Conservation (phyloP, 2,888 invertebrate species). For the Folsomia candida region DNA sequence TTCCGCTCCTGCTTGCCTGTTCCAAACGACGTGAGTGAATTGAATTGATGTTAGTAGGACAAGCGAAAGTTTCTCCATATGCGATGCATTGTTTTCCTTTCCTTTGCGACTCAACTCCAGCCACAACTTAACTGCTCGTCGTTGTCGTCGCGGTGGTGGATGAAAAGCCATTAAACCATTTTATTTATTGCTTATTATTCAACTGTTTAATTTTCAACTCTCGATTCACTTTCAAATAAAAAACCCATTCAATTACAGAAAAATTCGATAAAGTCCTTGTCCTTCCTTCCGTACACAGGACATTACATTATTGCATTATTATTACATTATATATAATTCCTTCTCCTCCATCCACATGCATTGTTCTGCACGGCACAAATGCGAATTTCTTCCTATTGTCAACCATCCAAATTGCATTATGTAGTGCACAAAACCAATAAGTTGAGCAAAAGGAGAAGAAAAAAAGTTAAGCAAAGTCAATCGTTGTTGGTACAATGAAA, state of each 20-base stretch:
- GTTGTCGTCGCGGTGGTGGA: neutral
- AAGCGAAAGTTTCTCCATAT: conserved; percentile 17
- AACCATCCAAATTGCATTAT: too few relatives aligned
- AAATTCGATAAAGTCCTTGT: neutral
- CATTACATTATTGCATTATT: too few relatives aligned
- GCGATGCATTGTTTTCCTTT: conserved; percentile 5
- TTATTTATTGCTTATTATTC: neutral
- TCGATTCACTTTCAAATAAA: neutral
- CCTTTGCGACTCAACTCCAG: neutral
- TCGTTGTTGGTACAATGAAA: too few relatives aligned
- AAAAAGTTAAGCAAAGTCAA: too few relatives aligned
- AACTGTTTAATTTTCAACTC: neutral
- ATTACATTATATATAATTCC: too few relatives aligned
- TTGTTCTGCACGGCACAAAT: too few relatives aligned
- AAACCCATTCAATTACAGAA: neutral
- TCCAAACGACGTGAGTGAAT: neutral
- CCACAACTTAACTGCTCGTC: neutral
- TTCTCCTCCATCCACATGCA: too few relatives aligned
- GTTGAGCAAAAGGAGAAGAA: too few relatives aligned
- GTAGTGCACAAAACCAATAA: too few relatives aligned
- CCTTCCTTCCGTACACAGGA: neutral
- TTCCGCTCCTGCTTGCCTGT: neutral
- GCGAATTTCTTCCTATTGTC: too few relatives aligned
- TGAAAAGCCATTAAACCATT: too few relatives aligned
- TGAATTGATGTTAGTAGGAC: conserved; percentile 16